Evolutionary conservation across 2,888 invertebrate genomes (phyloP), one percentile per base, ranked within the genome.

Genomic region (Drosophila macrospina): DNA sequence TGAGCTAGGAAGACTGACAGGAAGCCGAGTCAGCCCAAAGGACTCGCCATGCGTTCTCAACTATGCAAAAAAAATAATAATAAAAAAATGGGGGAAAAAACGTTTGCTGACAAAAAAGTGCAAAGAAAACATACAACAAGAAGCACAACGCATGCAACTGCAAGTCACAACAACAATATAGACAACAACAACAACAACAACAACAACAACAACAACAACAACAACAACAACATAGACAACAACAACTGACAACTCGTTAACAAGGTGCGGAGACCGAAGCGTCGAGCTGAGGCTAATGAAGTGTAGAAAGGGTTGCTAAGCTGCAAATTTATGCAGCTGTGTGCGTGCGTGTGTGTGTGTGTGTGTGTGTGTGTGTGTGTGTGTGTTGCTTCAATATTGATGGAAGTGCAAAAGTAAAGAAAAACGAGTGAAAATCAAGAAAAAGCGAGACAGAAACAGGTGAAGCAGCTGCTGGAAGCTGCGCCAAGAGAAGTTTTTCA

Each of bases 301-400:
- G 76, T 75, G 76, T 42, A 36, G 71, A 61, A 66, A 64, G 76
- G 67, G 71, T 71, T 63, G 76, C 63, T 56, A 59, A 64, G 71
- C 71, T 69, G 70, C 66, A 74, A 70, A 66, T 79, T 62, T 59
- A 63, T 74, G 61, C 55, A 55, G 51, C 41, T 30, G 6, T 24
- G 15, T 28, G 28, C 37, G 16, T 13, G n/a, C n/a, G n/a, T n/a
- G n/a, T n/a, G n/a, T n/a, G n/a, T n/a, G n/a, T n/a, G n/a, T n/a
- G n/a, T n/a, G n/a, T n/a, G n/a, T n/a, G n/a, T n/a, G n/a, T n/a
- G n/a, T n/a, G n/a, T n/a, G n/a, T n/a, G n/a, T n/a, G n/a, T n/a
- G n/a, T 20, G 20, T 20, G 20, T 20, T 20, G 20, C 20, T 20
- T 48, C 16, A 4, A 11, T 11, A 15, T 32, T 44, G 50, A 16